A percentile compares a stretch with the other conserved stretches of the same genome.
phyloP scores from a whole-genome alignment of 2,113 vertebrate genomes.

The Smithornis capensis region DNA sequence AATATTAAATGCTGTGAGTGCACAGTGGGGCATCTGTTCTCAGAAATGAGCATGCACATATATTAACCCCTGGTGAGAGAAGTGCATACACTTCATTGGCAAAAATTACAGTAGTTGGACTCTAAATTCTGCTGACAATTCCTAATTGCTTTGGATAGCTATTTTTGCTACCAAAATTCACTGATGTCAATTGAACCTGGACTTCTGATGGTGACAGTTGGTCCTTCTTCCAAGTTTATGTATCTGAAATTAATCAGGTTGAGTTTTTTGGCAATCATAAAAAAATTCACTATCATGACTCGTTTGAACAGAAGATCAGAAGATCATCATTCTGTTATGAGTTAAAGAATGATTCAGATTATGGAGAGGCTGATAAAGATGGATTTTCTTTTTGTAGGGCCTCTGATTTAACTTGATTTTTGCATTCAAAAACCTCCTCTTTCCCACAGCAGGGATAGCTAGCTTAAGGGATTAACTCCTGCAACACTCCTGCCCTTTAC shows the following conservation, averaged over 20 bases:
- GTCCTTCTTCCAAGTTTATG: neutral
- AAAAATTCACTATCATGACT: neutral
- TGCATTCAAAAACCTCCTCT: neutral
- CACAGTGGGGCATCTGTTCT: neutral
- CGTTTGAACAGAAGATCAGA: neutral
- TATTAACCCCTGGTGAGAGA: neutral
- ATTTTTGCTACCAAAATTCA: neutral
- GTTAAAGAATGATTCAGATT: neutral
- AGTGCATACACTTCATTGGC: neutral
- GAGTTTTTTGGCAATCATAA: neutral
- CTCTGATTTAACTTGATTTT: neutral
- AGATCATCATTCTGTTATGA: neutral
- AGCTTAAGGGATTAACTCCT: neutral
- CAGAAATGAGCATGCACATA: neutral
- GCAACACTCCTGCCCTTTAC: rapidly evolving
- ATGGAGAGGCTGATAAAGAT: neutral
- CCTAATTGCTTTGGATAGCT: neutral
- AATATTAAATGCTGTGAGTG: neutral
- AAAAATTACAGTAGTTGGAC: neutral
- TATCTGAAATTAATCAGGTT: neutral
- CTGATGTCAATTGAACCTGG: neutral
- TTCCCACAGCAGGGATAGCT: neutral
- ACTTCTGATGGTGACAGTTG: neutral
- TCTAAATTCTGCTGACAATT: neutral
- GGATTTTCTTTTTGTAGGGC: neutral